These are phyloP conservation scores for Danaus chrysippus DNA, from an alignment of 2,888 invertebrate species.

Conservation along the genomic window DNA sequence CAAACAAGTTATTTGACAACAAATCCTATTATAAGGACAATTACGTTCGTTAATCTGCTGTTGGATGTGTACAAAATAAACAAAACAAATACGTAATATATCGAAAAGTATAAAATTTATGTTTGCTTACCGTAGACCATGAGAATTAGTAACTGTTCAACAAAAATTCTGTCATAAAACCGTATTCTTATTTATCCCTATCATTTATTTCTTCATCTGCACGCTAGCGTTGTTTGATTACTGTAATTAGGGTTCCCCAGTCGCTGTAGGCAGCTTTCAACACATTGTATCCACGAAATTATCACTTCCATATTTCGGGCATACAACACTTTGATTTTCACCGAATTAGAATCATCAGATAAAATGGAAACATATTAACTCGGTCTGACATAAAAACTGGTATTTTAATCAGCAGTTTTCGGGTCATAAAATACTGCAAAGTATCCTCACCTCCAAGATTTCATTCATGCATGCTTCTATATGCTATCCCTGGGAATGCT, in stretches of 20 bases:
- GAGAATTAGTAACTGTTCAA: too few relatives aligned
- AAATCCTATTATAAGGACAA: too few relatives aligned
- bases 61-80: too few relatives aligned
- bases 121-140: too few relatives aligned
- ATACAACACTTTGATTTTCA: neutral
- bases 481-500: neutral
- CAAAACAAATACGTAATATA: too few relatives aligned
- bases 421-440: neutral
- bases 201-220: slow-evolving; percentile 6
- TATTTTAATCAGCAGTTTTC: slow-evolving; percentile 4
- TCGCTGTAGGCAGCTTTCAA: slow-evolving; percentile 17
- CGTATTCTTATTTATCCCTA: neutral
- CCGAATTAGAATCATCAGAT: neutral
- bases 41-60: too few relatives aligned
- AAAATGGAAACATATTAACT: neutral
- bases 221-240: slow-evolving; percentile 12
- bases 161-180: neutral
- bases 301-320: slow-evolving; percentile 16
- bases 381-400: neutral
- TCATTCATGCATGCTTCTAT: neutral
- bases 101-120: too few relatives aligned
- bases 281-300: slow-evolving; percentile 14
- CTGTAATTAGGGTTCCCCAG: slow-evolving; percentile 15
- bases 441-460: slow-evolving; percentile 1
- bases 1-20: too few relatives aligned